Evolutionary conservation across 2,797 vertebrate genomes (phyloP).

Genomic region (Pipistrellus pipistrellus): DNA sequence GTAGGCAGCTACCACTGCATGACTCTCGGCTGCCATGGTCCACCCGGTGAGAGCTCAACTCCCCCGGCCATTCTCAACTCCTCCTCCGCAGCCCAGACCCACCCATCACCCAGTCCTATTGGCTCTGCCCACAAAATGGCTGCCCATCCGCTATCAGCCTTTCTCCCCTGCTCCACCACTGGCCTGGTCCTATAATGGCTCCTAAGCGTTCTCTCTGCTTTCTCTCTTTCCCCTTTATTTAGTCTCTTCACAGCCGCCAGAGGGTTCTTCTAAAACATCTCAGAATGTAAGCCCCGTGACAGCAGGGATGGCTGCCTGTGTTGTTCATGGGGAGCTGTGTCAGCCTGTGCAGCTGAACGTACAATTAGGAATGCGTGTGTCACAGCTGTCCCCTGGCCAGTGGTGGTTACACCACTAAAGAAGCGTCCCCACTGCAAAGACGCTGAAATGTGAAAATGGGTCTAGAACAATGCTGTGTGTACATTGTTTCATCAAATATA

Average conservation of each 20-base stretch:
- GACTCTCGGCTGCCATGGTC: background rate
- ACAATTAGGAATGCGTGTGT: background rate
- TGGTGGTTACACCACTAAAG: background rate
- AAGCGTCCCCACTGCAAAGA: background rate
- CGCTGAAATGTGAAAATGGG: background rate
- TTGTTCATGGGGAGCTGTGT: background rate
- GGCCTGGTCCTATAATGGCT: background rate
- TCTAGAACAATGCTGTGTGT: background rate
- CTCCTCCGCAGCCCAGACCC: background rate
- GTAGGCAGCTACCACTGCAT: background rate
- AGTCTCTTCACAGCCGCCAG: background rate
- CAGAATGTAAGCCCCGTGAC: background rate
- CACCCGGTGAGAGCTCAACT: background rate
- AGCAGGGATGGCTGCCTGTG: background rate
- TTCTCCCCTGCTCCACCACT: background rate
- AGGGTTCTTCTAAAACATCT: background rate
- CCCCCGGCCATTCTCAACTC: fast-evolving
- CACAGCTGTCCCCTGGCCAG: conserved; percentile 2
- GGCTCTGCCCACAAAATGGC: background rate
- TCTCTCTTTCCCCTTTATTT: background rate
- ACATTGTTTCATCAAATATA: background rate
- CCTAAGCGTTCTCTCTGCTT: background rate
- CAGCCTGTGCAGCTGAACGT: background rate
- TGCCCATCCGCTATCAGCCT: background rate
- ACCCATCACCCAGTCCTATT: background rate